phyloP scores from a whole-genome alignment of 35 echinoderm and acorn worm species.

The Ptychodera flava region DNA sequence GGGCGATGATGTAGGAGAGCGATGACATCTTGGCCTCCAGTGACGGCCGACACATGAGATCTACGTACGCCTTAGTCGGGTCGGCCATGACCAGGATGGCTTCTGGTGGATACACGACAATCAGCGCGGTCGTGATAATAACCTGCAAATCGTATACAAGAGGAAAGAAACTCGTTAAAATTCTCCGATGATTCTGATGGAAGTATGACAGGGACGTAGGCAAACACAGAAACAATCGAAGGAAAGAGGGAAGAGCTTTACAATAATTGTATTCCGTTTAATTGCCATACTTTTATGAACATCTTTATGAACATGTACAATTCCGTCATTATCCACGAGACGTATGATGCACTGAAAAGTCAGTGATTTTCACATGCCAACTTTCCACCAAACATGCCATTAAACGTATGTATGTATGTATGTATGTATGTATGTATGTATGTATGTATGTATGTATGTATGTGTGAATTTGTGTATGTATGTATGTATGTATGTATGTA shows the following conservation, averaged over 20 bases:
- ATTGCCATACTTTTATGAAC: too few species aligned
- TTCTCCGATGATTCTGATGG: too few species aligned
- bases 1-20: constrained; percentile 41
- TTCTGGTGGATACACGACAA: neutral
- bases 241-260: too few species aligned
- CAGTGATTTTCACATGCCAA: too few species aligned
- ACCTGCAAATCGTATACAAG: too few species aligned
- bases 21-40: neutral
- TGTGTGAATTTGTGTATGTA: neutral
- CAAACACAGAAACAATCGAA: too few species aligned
- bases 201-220: too few species aligned
- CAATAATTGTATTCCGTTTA: too few species aligned
- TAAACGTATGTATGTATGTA: neutral
- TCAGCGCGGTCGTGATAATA: neutral
- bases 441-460: constrained; percentile 2
- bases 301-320: too few species aligned
- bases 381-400: neutral
- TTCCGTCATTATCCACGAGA: too few species aligned
- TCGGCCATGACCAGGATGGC: neutral
- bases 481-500: neutral
- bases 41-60: neutral
- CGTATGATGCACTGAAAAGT: too few species aligned
- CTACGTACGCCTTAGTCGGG: neutral
- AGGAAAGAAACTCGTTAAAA: too few species aligned
- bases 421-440: neutral